These are phyloP conservation scores for Apogon talboti DNA, from an alignment of 2,797 vertebrate genomes.

Conservation along the genomic window DNA sequence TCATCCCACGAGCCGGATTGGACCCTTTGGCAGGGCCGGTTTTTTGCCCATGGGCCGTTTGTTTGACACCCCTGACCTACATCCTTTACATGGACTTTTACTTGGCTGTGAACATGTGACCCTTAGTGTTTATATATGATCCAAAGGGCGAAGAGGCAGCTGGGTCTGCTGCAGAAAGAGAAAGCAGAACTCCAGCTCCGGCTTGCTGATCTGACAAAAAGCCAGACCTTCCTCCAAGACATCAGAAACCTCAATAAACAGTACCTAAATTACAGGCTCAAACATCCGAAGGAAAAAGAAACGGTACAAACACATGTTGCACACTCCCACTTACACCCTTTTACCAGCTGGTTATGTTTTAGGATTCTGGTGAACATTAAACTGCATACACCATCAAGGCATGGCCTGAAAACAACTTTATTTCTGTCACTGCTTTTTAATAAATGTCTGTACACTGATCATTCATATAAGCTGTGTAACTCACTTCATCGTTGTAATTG, in stretches of 20 bases:
- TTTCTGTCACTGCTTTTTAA: too few species aligned
- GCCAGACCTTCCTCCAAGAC: constrained; percentile 57
- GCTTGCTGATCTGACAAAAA: constrained; percentile 58
- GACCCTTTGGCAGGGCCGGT: too few species aligned
- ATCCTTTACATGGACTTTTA: neutral
- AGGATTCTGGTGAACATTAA: neutral
- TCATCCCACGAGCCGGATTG: too few species aligned
- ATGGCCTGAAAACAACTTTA: too few species aligned
- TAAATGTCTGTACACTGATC: too few species aligned
- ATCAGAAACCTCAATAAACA: constrained; percentile 53
- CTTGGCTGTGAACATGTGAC: neutral
- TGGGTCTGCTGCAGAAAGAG: constrained; percentile 56
- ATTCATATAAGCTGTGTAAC: too few species aligned
- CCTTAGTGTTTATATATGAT: neutral
- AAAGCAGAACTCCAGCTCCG: constrained; percentile 45
- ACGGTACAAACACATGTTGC: constrained; percentile 42
- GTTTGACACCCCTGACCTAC: too few species aligned
- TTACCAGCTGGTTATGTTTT: neutral
- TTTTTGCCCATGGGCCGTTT: too few species aligned
- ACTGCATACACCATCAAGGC: neutral
- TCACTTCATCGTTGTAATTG: too few species aligned
- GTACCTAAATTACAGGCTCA: constrained; percentile 54
- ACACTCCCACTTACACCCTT: neutral
- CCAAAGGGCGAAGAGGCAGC: constrained; percentile 61
- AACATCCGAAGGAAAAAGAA: constrained; percentile 52